Evolutionary conservation across 2,888 invertebrate species (phyloP).

Genomic region (Emmelina monodactyla): DNA sequence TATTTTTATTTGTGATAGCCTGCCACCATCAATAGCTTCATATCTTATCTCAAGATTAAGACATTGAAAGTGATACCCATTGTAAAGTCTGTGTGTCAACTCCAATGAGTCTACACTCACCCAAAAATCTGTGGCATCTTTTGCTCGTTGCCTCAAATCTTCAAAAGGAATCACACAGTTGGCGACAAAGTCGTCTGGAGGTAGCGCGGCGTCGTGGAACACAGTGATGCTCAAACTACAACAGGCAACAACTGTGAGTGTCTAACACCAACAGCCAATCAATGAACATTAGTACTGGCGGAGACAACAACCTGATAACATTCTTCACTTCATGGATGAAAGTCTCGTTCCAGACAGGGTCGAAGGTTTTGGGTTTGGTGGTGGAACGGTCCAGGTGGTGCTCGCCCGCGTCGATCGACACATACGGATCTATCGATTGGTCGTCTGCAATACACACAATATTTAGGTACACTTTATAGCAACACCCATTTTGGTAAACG

Average conservation of each 20-base stretch:
- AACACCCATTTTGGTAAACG: conserved; percentile 58
- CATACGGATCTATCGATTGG: conserved; percentile 95
- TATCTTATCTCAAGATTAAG: conserved; percentile 44
- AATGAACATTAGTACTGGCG: conserved; percentile 16
- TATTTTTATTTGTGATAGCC: too few species aligned
- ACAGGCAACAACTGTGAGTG: conserved; percentile 7
- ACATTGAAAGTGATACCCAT: too few species aligned
- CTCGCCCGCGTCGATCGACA: conserved; percentile 96
- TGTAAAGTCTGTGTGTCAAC: neutral
- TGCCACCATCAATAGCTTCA: conserved; percentile 13
- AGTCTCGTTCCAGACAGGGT: conserved; percentile 96
- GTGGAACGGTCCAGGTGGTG: conserved; percentile 90
- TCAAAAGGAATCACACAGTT: conserved; percentile 97
- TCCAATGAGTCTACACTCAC: conserved; percentile 67
- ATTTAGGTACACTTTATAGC: conserved; percentile 43
- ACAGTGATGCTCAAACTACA: conserved; percentile 91
- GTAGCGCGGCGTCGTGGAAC: conserved; percentile 98
- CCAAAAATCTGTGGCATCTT: conserved; percentile 92
- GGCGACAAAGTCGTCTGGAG: conserved; percentile 98
- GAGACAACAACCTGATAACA: conserved; percentile 69
- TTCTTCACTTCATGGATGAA: conserved; percentile 91
- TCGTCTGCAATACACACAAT: conserved; percentile 67
- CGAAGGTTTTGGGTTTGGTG: conserved; percentile 92
- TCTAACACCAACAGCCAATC: too few species aligned
- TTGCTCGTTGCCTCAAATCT: conserved; percentile 84